A percentile compares a stretch with the other conserved stretches of the same genome.
These are phyloP conservation scores for Sarcophaga rosellei DNA, from an alignment of 2,888 invertebrate genomes.

Conservation along the genomic window DNA sequence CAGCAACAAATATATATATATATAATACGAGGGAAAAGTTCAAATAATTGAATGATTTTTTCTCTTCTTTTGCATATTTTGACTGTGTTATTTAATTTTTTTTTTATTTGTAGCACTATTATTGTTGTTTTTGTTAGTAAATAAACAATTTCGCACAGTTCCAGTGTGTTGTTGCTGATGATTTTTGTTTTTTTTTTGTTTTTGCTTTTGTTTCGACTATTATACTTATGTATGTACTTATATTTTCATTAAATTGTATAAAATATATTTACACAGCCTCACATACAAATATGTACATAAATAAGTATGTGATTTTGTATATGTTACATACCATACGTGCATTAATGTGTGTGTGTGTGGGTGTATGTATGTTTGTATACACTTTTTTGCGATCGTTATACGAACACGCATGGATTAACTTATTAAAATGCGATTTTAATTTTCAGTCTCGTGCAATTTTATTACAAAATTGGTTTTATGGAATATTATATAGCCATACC, in stretches of 20 bases:
- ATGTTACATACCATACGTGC: not conserved
- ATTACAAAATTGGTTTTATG: slow-evolving; percentile 77
- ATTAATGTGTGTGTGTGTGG: not conserved
- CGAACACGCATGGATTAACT: slow-evolving; percentile 79
- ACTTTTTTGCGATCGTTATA: slow-evolving; percentile 61
- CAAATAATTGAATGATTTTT: slow-evolving; percentile 60
- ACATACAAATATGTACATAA: not conserved
- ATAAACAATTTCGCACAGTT: slow-evolving; percentile 55
- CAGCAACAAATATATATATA: slow-evolving; percentile 8
- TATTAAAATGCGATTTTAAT: slow-evolving; percentile 81
- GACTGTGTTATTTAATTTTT: slow-evolving; percentile 32
- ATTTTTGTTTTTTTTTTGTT: slow-evolving; percentile 10
- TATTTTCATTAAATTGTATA: slow-evolving; percentile 59
- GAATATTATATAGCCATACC: slow-evolving; percentile 70
- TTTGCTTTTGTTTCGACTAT: slow-evolving; percentile 38
- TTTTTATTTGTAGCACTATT: slow-evolving; percentile 9
- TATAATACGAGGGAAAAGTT: slow-evolving; percentile 40
- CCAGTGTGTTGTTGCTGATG: not conserved
- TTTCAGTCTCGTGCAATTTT: slow-evolving; percentile 78
- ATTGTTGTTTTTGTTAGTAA: slow-evolving; percentile 48
- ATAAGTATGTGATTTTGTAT: not conserved
- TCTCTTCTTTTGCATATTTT: slow-evolving; percentile 11
- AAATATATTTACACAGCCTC: slow-evolving; percentile 6
- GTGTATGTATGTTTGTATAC: slow-evolving; percentile 23
- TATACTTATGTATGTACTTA: slow-evolving; percentile 48